Evolutionary conservation across 2,888 invertebrate species (phyloP), one percentile per base, ranked within the genome.

Genomic region (Heliconius aoede): DNA sequence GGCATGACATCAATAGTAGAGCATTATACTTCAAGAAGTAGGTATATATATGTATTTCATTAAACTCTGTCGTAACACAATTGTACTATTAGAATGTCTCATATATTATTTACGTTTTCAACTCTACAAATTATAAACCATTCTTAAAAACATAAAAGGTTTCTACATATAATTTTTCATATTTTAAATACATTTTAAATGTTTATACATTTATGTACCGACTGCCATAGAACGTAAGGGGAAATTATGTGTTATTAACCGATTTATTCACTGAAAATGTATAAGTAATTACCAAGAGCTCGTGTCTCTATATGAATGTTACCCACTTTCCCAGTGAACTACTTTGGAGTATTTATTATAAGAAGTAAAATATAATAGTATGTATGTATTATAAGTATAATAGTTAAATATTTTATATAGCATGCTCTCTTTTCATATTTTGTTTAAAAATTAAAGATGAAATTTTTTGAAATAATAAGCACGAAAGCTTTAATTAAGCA

Each of bases 311-410:
- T 7, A 26, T 61, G 36, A 58, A 61, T 40, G 72, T 40, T 58
- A 36, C 72, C 72, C 36, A 72, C 72, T 72, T 72, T 13, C 60
- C 72, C 28, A 72, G 60, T 72, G 18, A 72, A 40, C 72, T 40
- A 61, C 32, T 72, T 72, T 69, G 7, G n/a, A 40, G 36, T 36
- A 26, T 18, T 61, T 36, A 26, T 18, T 61, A 72, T 26, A 26
- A n/a, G 32, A 60, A 1, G 18, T 58, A 36, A 26, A 32, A 26
- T 26, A 51, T 51, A 68, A 46, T 28, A 62, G 18, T 28, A 26
- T 60, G 24, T 60, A 60, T 60, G 60, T 60, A 60, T 30, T 30
- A 3, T 30, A 30, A 3, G 30, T 30, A 26, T 8, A 60, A 30
- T 32, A 30, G 30, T 18, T 62, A 3, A 32, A 3, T 64, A n/a